phyloP scores from a whole-genome alignment of 2,113 vertebrate genomes.

The Pholis gunnellus region DNA sequence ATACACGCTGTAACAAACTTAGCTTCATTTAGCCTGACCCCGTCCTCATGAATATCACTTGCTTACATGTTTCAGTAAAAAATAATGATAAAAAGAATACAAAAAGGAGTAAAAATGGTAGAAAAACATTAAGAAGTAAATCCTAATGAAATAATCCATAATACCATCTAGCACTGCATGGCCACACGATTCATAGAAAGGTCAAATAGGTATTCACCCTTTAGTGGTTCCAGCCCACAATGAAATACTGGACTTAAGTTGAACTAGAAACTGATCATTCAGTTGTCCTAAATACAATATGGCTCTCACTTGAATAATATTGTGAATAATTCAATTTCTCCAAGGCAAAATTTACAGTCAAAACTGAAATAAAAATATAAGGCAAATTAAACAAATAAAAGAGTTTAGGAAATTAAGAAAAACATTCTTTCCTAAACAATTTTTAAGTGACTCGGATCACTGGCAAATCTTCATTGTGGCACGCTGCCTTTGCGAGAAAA shows the following conservation, averaged over 20 bases:
- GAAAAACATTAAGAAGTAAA: conserved; percentile 72
- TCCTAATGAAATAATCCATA: conserved; percentile 63
- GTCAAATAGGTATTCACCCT: conserved; percentile 44
- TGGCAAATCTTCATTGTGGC: conserved; percentile 59
- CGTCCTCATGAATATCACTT: conserved; percentile 47
- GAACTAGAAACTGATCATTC: conserved; percentile 59
- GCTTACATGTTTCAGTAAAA: conserved; percentile 62
- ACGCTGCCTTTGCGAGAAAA: conserved; percentile 42
- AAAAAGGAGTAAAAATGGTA: conserved; percentile 77
- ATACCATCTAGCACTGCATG: conserved; percentile 58
- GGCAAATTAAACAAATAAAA: conserved; percentile 60
- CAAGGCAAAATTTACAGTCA: conserved; percentile 52
- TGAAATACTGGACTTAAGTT: conserved; percentile 75
- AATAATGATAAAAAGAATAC: conserved; percentile 77
- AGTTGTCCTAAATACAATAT: conserved; percentile 61
- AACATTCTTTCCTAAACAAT: conserved; percentile 40
- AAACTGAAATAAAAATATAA: conserved; percentile 55
- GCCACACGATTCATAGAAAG: conserved; percentile 52
- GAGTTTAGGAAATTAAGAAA: conserved; percentile 35
- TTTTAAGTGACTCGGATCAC: conserved; percentile 45
- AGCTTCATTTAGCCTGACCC: conserved; percentile 65
- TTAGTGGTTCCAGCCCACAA: conserved; percentile 81
- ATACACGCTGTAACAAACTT: conserved; percentile 52
- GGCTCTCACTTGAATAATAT: conserved; percentile 49
- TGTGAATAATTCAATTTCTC: conserved; percentile 45